Evolutionary conservation across 2,888 invertebrate species (phyloP).

Genomic region (Patella caerulea): DNA sequence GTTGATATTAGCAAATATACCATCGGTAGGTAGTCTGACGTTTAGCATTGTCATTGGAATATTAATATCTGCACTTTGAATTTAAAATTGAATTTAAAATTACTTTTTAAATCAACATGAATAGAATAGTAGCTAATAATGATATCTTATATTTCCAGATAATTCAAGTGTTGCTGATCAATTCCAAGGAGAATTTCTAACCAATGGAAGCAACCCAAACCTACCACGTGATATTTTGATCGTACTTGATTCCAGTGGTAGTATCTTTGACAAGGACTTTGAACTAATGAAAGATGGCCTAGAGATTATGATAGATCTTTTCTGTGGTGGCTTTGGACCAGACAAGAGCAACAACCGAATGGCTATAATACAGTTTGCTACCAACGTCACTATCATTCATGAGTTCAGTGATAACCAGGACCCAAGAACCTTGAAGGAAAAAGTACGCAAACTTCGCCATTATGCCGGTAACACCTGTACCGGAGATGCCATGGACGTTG

Average conservation of each 20-base stretch:
- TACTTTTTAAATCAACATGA: too few species aligned
- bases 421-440: constrained; percentile 9
- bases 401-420: constrained; percentile 28
- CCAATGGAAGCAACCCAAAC: constrained; percentile 7
- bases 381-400: constrained; percentile 17
- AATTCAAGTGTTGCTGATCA: background rate
- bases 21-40: too few species aligned
- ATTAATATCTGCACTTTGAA: too few species aligned
- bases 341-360: constrained; percentile 25
- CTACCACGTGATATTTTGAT: constrained; percentile 31
- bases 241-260: constrained; percentile 29
- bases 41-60: too few species aligned
- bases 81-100: too few species aligned
- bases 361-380: constrained; percentile 30
- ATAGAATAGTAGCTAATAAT: too few species aligned
- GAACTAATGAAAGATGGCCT: constrained; percentile 28
- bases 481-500: constrained; percentile 22
- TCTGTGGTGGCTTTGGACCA: constrained; percentile 31
- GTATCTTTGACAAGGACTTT: constrained; percentile 27
- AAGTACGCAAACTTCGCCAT: constrained; percentile 23
- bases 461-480: constrained; percentile 33
- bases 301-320: constrained; percentile 26
- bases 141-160: too few species aligned
- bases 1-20: constrained; percentile 22
- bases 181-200: background rate